Evolutionary conservation across 2,113 vertebrate species (phyloP).

Genomic region (Gallinago paraguaiae): DNA sequence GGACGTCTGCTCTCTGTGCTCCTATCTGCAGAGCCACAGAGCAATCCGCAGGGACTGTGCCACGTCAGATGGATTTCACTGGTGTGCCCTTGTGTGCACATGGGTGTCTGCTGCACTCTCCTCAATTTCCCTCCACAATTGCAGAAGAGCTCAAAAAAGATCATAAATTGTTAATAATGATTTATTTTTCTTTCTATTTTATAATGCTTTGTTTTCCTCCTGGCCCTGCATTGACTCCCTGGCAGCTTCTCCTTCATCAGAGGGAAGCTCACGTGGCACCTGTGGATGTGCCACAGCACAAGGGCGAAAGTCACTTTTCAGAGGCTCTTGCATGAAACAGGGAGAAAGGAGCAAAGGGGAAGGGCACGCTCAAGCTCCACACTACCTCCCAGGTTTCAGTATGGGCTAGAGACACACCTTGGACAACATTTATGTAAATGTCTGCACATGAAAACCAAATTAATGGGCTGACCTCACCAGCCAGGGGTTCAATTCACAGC

Average conservation of each 20-base stretch:
- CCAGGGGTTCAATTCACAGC: neutral
- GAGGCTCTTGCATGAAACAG: neutral
- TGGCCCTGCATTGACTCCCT: neutral
- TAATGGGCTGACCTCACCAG: neutral
- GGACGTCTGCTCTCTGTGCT: neutral
- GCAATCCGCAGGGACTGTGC: neutral
- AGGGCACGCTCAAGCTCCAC: accelerated
- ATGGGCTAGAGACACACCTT: neutral
- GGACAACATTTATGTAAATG: neutral
- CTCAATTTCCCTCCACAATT: neutral
- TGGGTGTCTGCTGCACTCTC: neutral
- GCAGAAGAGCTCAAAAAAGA: neutral
- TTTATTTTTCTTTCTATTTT: neutral
- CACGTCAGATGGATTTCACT: neutral
- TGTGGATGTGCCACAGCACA: accelerated
- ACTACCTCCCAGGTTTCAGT: neutral
- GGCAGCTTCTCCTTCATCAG: neutral
- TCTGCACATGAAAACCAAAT: neutral
- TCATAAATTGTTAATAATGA: neutral
- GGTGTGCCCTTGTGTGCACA: neutral
- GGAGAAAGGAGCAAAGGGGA: neutral
- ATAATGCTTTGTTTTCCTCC: neutral
- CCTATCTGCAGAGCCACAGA: neutral
- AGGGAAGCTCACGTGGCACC: neutral
- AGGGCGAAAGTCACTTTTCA: neutral